These are phyloP conservation scores for Ypsolopha scabrella DNA, from an alignment of 2,888 invertebrate species.

Conservation along the genomic window DNA sequence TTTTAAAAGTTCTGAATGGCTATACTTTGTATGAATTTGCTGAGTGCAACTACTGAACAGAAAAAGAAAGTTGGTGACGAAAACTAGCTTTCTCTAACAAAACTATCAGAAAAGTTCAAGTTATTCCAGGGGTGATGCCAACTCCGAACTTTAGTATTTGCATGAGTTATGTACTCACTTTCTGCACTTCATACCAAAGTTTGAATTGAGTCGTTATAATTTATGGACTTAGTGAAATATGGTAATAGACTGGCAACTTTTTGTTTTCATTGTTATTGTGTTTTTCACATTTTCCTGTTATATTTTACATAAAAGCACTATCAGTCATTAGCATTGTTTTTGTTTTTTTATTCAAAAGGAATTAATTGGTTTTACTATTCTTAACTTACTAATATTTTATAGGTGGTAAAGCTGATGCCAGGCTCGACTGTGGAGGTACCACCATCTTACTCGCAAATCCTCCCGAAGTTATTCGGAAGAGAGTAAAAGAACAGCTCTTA, in stretches of 20 bases:
- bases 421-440: no score
- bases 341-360: no score
- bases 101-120: not conserved
- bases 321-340: no score
- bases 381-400: no score
- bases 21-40: no score
- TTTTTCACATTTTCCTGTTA: not conserved
- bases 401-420: no score
- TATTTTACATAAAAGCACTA: not conserved
- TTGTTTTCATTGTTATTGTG: not conserved
- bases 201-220: conserved; percentile 1
- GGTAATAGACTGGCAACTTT: not conserved
- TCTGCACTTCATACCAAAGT: conserved; percentile 6
- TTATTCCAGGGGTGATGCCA: conserved; percentile 17
- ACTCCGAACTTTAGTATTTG: conserved; percentile 24
- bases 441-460: no score
- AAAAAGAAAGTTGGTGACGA: not conserved
- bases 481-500: no score
- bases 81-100: not conserved
- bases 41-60: not conserved
- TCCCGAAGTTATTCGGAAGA: no score
- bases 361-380: no score
- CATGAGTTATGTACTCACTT: conserved; percentile 37
- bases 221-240: not conserved
- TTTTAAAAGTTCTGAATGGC: no score